Evolutionary conservation across 2,888 invertebrate genomes (phyloP).

Genomic region (Caenorhabditis uteleia): DNA sequence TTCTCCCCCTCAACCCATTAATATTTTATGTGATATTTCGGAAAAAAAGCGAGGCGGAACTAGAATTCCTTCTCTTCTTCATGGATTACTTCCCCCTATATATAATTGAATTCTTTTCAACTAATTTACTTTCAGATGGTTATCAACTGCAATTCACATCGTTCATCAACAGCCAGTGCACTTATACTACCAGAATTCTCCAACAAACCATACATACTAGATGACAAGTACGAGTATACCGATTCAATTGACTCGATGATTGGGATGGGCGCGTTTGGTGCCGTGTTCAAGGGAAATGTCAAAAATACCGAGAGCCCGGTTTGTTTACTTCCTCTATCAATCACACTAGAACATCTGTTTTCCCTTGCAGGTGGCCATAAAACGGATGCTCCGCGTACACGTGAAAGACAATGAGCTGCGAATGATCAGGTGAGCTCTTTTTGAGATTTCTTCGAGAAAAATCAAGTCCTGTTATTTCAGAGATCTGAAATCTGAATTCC

Average conservation of each 20-base stretch:
- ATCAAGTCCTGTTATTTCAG: constrained; percentile 14
- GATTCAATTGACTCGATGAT: constrained; percentile 57
- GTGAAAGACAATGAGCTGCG: constrained; percentile 64
- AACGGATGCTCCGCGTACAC: constrained; percentile 55
- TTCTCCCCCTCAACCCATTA: too few relatives aligned
- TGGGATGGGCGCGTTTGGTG: constrained; percentile 65
- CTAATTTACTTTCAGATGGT: constrained; percentile 28
- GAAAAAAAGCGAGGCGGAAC: too few relatives aligned
- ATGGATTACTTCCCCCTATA: background rate
- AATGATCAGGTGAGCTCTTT: constrained; percentile 49
- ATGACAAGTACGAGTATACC: constrained; percentile 49
- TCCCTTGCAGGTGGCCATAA: constrained; percentile 63
- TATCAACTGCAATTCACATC: constrained; percentile 31
- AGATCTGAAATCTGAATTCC: constrained; percentile 46
- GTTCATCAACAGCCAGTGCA: constrained; percentile 29
- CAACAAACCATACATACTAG: constrained; percentile 17
- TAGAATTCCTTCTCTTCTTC: too few relatives aligned
- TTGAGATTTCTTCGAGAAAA: background rate
- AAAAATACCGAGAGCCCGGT: constrained; percentile 21
- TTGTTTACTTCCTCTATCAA: constrained; percentile 2
- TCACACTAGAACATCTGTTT: too few relatives aligned
- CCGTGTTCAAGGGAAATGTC: constrained; percentile 57
- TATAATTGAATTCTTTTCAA: background rate
- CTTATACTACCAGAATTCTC: constrained; percentile 35
- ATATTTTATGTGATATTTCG: too few relatives aligned